A percentile compares a stretch with the other conserved stretches of the same genome.
phyloP scores from a whole-genome alignment of 1,140 invertebrate genomes.

The Aporrectodea caliginosa region DNA sequence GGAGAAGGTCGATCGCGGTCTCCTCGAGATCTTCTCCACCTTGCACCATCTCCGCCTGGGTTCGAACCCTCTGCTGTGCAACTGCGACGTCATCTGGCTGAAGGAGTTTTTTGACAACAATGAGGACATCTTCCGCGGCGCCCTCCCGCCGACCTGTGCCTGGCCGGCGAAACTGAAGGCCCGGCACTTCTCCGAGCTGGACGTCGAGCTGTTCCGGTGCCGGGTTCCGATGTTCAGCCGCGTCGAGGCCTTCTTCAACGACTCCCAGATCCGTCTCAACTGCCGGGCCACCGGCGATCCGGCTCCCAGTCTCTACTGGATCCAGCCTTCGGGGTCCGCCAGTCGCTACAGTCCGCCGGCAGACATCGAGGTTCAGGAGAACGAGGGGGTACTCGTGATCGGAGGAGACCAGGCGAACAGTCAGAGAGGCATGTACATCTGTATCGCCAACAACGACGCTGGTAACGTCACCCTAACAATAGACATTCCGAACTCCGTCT shows the following conservation, averaged over 20 bases:
- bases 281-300: conserved; percentile 53
- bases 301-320: conserved; percentile 50
- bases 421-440: conserved; percentile 42
- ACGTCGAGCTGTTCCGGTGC: conserved; percentile 48
- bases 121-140: conserved; percentile 42
- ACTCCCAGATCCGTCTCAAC: conserved; percentile 43
- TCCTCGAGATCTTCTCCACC: conserved; percentile 44
- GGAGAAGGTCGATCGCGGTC: conserved; percentile 41
- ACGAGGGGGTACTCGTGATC: conserved; percentile 2
- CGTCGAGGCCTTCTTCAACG: conserved; percentile 49
- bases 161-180: conserved; percentile 40
- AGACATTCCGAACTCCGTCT: conserved; percentile 44
- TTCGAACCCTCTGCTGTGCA: conserved; percentile 51
- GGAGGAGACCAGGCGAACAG: not conserved
- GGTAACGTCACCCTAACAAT: conserved; percentile 53
- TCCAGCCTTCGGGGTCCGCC: conserved; percentile 44
- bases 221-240: conserved; percentile 51
- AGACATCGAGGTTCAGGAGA: not conserved
- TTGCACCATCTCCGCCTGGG: conserved; percentile 48
- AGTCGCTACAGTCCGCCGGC: conserved; percentile 36
- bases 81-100: conserved; percentile 51
- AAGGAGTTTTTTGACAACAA: conserved; percentile 43
- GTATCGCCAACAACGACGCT: conserved; percentile 51
- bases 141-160: conserved; percentile 42
- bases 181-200: conserved; percentile 39